Base-by-base conservation (phyloP, 2,797 vertebrate species). In the Glyptemys insculpta region DNA sequence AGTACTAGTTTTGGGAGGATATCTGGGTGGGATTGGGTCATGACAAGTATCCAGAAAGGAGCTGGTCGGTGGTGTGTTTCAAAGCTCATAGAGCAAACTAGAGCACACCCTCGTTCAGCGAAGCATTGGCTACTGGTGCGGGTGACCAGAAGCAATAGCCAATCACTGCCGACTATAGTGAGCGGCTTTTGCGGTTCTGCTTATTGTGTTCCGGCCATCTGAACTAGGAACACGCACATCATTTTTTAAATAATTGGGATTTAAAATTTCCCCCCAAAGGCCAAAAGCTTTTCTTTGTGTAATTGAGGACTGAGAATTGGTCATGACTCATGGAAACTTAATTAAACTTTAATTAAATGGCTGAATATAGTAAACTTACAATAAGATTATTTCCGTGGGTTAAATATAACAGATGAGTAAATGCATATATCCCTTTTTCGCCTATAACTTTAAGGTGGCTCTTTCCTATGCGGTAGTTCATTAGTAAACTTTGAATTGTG, bases 141-240 rank as follows among this genome's bases (percentile, higher is more conserved):
- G 59, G 44, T 27, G 29, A 76, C 86, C 87, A 92, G 68, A 54
- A 86, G 88, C 92, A 90, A 81, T 56, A 86, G 16, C 86, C 94
- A 3, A 76, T 90, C 86, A 34, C 1, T 92, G 54, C 12, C 54
- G 89, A 44, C 83, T 95, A 54, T 49, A 11, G 1, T 6, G 57
- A 29, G 74, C 79, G 91, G 81, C 3, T 37, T 90, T 8, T 68
- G 65, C 21, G 41, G 27, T 12, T 54, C 31, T 6, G 18, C 29
- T 92, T 29, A 49, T 27, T 44, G 91, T 31, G 37, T 86, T 91
- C 92, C 49, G 49, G 44, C 49, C 53, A 0, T 91, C 91, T 53
- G 1, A 1, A 53, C 5, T 5, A 52, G 68, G 79, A 89, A 1
- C 9, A 93, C 8, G 41, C 79, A 19, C 29, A 12, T 65, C 62